phyloP scores from a whole-genome alignment of 2,113 vertebrate species.

The Pogona vitticeps region DNA sequence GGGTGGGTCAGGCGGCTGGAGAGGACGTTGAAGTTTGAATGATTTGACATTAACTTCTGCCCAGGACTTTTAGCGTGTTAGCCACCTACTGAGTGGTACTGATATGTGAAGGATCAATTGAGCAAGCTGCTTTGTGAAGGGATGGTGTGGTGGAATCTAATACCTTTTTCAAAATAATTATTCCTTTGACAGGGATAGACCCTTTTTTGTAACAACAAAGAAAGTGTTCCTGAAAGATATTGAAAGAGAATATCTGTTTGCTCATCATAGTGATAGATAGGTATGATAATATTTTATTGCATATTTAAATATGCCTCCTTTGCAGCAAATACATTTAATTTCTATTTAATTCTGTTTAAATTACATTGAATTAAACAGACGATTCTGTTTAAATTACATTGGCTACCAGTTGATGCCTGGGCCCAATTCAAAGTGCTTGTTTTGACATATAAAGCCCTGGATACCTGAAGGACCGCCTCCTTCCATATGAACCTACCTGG shows the following conservation, averaged over 20 bases:
- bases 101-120: conserved; percentile 65
- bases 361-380: too few species aligned
- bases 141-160: conserved; percentile 58
- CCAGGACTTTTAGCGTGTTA: conserved; percentile 65
- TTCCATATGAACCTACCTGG: too few species aligned
- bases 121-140: conserved; percentile 51
- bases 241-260: conserved; percentile 48
- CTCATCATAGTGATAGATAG: conserved; percentile 19
- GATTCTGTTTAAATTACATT: too few species aligned
- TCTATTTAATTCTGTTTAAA: too few species aligned
- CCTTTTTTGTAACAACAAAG: conserved; percentile 58
- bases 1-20: too few species aligned
- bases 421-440: too few species aligned
- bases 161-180: conserved; percentile 61
- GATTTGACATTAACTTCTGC: conserved; percentile 52
- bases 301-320: conserved; percentile 43
- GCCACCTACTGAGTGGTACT: conserved; percentile 59
- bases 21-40: conserved; percentile 50
- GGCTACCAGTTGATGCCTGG: too few species aligned
- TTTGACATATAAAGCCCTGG: too few species aligned
- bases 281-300: conserved; percentile 32
- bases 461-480: too few species aligned
- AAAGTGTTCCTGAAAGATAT: conserved; percentile 29
- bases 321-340: conserved; percentile 49
- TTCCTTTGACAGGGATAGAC: conserved; percentile 34